A percentile compares a stretch with the other conserved stretches of the same genome.
phyloP scores from a whole-genome alignment of 2,888 invertebrate genomes.

The Dexiosoma caninum region DNA sequence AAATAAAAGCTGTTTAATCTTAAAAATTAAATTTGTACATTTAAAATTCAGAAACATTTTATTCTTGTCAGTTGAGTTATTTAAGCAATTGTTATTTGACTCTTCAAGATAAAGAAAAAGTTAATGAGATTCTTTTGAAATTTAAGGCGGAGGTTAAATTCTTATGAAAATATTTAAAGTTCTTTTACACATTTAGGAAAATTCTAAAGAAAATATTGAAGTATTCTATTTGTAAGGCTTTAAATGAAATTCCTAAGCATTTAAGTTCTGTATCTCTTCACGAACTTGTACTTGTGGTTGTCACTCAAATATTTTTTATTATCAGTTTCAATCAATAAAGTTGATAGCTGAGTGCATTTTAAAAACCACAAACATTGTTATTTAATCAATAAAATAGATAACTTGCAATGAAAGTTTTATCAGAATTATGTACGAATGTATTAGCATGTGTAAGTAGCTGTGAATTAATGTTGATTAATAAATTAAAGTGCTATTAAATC shows the following conservation, averaged over 20 bases:
- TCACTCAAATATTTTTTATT: background rate
- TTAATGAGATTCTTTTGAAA: too few species aligned
- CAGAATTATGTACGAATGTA: background rate
- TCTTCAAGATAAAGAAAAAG: too few species aligned
- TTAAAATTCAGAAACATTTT: too few species aligned
- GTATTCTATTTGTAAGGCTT: background rate
- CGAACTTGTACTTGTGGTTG: background rate
- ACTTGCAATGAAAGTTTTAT: slow-evolving; percentile 18
- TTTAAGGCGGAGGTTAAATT: too few species aligned
- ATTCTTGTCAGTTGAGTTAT: too few species aligned
- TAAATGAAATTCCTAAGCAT: background rate
- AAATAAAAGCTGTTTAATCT: too few species aligned
- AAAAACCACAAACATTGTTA: background rate
- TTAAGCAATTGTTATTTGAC: too few species aligned
- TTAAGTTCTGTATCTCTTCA: background rate
- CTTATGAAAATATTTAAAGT: too few species aligned
- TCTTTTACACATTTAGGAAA: too few species aligned
- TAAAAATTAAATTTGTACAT: too few species aligned
- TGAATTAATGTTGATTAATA: too few species aligned
- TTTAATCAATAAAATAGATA: slow-evolving; percentile 21
- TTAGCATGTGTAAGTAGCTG: background rate
- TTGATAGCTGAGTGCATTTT: slow-evolving; percentile 21
- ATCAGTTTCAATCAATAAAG: background rate
- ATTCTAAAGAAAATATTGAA: background rate
- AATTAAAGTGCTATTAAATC: too few species aligned